Base-by-base conservation (phyloP, 2,888 invertebrate species). In the Calliphora vomitoria region DNA sequence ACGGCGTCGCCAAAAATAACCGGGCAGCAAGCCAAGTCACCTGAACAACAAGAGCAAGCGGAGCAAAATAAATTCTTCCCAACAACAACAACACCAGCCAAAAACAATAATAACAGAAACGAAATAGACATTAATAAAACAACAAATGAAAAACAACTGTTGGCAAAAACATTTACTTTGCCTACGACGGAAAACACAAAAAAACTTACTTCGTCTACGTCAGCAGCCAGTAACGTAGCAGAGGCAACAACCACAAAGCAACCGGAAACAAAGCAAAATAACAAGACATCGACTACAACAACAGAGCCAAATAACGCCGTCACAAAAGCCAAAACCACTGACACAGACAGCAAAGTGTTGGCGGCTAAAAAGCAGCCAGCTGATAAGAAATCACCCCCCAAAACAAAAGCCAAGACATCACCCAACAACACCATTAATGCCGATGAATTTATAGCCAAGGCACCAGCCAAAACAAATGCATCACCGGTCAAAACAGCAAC, bases 21-120 rank as follows among this genome's bases (percentile, higher is more conserved):
- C 91, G 93, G 93, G 93, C 93, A 90, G 86, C 83, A 75, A 89
- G 92, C 91, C 94, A 94, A 93, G 93, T 93, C 92, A 93, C 92
- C 93, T 92, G 93, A 92, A 92, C 90, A 89, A 88, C 89, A 89
- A 86, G 88, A 89, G 89, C 88, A 66, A 90, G 92, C 87, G 88
- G 90, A 88, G 88, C 89, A 90, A 68, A 82, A 82, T 50, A 76
- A 88, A 85, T 64, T 75, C 62, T 58, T 62, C 62, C 69, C 80
- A 85, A 81, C 82, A 90, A 81, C 82, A 90, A 88, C 87, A 89
- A 83, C 88, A 76, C 44, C 85, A 89, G 83, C 89, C 83, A 82
- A 86, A 82, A 83, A 68, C 84, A 88, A 83, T 71, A 78, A 31
- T 68, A 86, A 85, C 74, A 86, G 84, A 82, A 79, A 83, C 68